Evolutionary conservation across 1,140 invertebrate species (phyloP), one percentile per base, ranked within the genome.

Genomic region (Reticulitermes speratus): DNA sequence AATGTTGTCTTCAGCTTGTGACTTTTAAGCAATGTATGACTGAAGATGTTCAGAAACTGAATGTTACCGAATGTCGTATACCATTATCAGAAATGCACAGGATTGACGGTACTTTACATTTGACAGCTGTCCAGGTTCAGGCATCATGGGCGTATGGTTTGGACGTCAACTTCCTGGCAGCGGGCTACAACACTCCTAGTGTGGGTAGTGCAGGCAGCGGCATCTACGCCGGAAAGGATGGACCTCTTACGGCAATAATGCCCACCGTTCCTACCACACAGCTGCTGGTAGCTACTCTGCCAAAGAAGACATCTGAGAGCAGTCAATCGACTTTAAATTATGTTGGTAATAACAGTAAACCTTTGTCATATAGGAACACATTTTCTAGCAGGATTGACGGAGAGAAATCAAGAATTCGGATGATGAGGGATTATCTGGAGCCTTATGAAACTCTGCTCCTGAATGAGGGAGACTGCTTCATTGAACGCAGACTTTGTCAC

Each of bases 121-220:
- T 87, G 88, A 82, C 90, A 87, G 90, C 92, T 9, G 88, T 91
- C 85, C 90, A 93, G 88, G 92, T 90, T 25, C 94, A 94, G 87
- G 89, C 90, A 3, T 91, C 91, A 6, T 95, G 93, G 91, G 91
- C 94, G 0, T 91, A 90, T 23, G 89, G 90, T 0, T 90, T 92
- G 44, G 89, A 93, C 19, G 92, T 94, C 0, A 95, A 94, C 88
- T 89, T 95, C 2, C 88, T 95, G 11, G 92, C 90, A 0, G 90
- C 95, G 0, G 93, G 93, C 45, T 92, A 93, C 85, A 93, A 94
- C 84, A 44, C 87, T 7, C 92, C 92, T 0, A 0, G 6, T 0
- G 87, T 90, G 19, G 93, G 93, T 21, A 92, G 92, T 85, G 87
- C 90, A 19, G 94, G 94, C 25, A 93, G 92, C 87, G 94, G 94